A percentile compares a stretch with the other conserved stretches of the same genome.
phyloP scores from a whole-genome alignment of 2,888 invertebrate genomes.

The Nemurella pictetii region DNA sequence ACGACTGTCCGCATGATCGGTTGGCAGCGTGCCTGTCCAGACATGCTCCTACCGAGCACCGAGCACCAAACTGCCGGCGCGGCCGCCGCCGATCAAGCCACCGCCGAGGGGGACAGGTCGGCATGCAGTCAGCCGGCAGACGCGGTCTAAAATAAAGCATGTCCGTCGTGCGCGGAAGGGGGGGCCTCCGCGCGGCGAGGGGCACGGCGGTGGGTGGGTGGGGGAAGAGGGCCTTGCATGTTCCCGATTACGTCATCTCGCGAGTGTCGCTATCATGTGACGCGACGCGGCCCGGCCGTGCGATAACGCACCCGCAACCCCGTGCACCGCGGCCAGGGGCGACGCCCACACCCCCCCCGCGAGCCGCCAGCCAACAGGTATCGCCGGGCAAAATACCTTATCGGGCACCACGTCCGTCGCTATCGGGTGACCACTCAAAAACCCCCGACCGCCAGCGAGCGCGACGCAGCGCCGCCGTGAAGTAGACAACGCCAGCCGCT shows the following conservation, averaged over 20 bases:
- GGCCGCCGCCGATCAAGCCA: neutral
- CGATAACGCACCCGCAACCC: neutral
- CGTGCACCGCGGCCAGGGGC: neutral
- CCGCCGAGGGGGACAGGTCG: neutral
- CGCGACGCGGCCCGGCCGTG: neutral
- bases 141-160: neutral
- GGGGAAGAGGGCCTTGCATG: neutral
- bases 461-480: neutral
- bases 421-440: neutral
- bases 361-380: neutral
- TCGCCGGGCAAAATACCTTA: neutral
- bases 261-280: neutral
- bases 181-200: neutral
- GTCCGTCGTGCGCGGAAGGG: neutral
- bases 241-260: neutral
- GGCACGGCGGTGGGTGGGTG: neutral
- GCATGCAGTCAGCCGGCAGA: neutral
- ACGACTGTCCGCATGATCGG: neutral
- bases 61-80: neutral
- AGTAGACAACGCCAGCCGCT: neutral
- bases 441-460: neutral
- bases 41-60: neutral
- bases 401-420: neutral
- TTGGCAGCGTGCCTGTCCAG: neutral
- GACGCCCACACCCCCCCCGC: neutral